Evolutionary conservation across 2,888 invertebrate genomes (phyloP).

Genomic region (Tenthredo distinguenda): DNA sequence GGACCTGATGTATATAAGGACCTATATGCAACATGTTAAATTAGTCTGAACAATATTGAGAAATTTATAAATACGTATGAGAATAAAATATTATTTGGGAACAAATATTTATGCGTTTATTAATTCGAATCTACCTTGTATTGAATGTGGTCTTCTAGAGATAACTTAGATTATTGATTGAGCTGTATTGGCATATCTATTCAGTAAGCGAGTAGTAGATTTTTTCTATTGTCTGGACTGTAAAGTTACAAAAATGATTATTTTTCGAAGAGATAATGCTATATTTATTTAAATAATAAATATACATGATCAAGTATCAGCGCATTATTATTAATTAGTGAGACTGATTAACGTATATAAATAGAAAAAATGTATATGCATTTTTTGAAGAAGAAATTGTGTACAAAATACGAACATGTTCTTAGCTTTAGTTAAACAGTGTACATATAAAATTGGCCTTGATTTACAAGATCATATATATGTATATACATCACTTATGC

Average conservation of each 20-base stretch:
- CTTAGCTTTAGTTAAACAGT: conserved; percentile 21
- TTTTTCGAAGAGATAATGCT: conserved; percentile 30
- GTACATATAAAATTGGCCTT: conserved; percentile 35
- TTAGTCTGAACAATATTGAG: neutral
- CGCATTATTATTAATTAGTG: conserved; percentile 48
- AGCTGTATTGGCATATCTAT: neutral
- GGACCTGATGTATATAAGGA: neutral
- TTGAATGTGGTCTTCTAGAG: neutral
- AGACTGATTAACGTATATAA: conserved; percentile 58
- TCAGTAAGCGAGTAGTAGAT: neutral
- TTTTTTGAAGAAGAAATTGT: conserved; percentile 61
- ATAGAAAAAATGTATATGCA: conserved; percentile 61
- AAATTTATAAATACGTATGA: neutral
- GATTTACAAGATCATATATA: conserved; percentile 52
- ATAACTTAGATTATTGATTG: neutral
- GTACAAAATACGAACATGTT: conserved; percentile 68
- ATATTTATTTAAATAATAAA: conserved; percentile 64
- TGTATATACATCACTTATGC: conserved; percentile 57
- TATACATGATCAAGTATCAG: conserved; percentile 59
- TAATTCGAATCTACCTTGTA: neutral
- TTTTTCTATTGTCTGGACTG: neutral
- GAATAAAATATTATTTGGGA: neutral
- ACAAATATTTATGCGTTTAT: neutral
- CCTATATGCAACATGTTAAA: neutral
- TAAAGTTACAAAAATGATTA: neutral